Evolutionary conservation across 2,888 invertebrate genomes (phyloP), one percentile per base, ranked within the genome.

Genomic region (Drosophila antonietae): DNA sequence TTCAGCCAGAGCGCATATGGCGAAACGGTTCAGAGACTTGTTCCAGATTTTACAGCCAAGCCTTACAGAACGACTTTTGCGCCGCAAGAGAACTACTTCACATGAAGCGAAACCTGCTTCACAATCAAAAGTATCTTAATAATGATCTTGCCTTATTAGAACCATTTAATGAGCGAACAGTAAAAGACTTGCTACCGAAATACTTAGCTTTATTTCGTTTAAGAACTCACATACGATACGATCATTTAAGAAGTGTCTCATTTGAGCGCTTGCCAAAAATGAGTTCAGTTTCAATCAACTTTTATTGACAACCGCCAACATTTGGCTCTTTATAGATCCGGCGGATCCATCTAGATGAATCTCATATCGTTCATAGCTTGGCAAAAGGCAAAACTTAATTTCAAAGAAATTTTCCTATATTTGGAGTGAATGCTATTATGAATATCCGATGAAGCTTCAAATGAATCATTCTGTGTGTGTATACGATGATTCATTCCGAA

Each of bases 381-480:
- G n/a, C 5, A 33, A 51, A 51, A 51, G 49, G 31, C 10, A 9
- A 65, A 39, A 56, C 28, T 53, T 61, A 65, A 65, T 65, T 75
- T 60, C 31, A 35, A 64, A 23, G 47, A 15, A 51, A 46, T 57
- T 33, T 7, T n/a, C 15, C 5, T 47, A 20, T 9, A 58, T 61
- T 67, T n/a, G 41, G 64, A 39, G 44, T 61, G 14, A 33, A 51
- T 60, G 53, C 9, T 10, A n/a, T 14, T 8, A 28, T 49, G 28
- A 65, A 46, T 49, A 53, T 59, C 23, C 10, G 39, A 55, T 35
- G 51, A 35, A 18, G 33, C 7, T n/a, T 3, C 12, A 0, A 31
- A 49, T 61, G 52, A 52, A 37, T 37, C 18, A 52, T 49, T 20
- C 2, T 28, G 28, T 14, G 9, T 8, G 46, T 20, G 49, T 31